Evolutionary conservation across 2,888 invertebrate genomes (phyloP).

Genomic region (Monopis laevigella): DNA sequence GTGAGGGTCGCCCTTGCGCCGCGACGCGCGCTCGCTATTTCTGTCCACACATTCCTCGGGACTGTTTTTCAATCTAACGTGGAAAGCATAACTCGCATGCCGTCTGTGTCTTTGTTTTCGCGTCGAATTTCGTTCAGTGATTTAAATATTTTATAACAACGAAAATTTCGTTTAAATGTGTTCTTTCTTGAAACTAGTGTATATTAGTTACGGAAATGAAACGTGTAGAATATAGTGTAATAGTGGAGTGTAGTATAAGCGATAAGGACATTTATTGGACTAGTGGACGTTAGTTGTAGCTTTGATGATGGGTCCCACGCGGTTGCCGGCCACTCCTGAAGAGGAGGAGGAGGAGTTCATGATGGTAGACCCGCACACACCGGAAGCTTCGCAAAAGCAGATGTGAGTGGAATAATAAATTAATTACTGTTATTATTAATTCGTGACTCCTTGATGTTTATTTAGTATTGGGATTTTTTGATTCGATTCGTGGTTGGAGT

Average conservation of each 20-base stretch:
- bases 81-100: constrained; percentile 57
- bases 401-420: too few species aligned
- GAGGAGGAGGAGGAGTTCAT: constrained; percentile 35
- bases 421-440: too few species aligned
- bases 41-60: constrained; percentile 61
- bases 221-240: background rate
- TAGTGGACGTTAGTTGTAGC: constrained; percentile 35
- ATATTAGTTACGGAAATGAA: background rate
- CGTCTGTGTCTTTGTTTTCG: constrained; percentile 50
- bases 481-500: too few species aligned
- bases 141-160: too few species aligned
- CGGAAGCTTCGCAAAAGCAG: too few species aligned
- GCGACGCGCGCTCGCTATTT: constrained; percentile 63
- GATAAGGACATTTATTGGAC: constrained; percentile 25
- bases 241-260: constrained; percentile 7
- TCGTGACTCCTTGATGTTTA: too few species aligned
- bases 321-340: constrained; percentile 50
- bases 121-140: too few species aligned
- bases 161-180: too few species aligned
- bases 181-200: background rate
- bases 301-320: constrained; percentile 49
- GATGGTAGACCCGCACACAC: constrained; percentile 18
- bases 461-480: too few species aligned
- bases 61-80: constrained; percentile 65
- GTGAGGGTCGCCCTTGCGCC: constrained; percentile 59